Evolutionary conservation across 53 echinoderm and acorn worm genomes (phyloP).

Genomic region (Patiria pectinifera): DNA sequence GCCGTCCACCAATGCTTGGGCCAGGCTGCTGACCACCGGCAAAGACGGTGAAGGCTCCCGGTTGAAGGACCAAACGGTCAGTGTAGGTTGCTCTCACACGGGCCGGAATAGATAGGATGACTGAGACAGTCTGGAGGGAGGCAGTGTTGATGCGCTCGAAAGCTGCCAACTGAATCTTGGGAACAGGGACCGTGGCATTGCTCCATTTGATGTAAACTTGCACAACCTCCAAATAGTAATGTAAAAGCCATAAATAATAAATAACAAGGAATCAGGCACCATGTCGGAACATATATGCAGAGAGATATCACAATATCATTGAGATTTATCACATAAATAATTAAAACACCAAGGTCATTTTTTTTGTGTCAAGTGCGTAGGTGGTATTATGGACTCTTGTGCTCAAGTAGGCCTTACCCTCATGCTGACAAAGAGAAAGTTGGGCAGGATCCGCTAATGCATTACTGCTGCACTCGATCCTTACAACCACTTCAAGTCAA

Average conservation of each 20-base stretch:
- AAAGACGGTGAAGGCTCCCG: conserved; percentile 74
- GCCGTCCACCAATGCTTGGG: conserved; percentile 38
- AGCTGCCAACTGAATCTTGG: conserved; percentile 77
- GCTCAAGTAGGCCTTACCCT: no score
- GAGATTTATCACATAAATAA: no score
- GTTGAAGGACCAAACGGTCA: conserved; percentile 62
- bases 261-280: not conserved
- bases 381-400: no score
- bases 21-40: conserved; percentile 90
- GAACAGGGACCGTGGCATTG: conserved; percentile 78
- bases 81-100: conserved; percentile 80
- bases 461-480: no score
- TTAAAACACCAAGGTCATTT: no score
- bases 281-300: not conserved
- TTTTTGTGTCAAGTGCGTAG: no score
- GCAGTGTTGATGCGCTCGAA: conserved; percentile 66
- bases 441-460: no score
- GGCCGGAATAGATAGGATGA: conserved; percentile 74
- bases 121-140: conserved; percentile 29
- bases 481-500: no score
- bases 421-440: no score
- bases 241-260: not conserved
- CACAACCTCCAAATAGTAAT: conserved; percentile 62
- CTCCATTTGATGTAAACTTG: conserved; percentile 91
- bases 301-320: no score